Conservation (phyloP, 2,888 invertebrate genomes). For the Syrphus vitripennis region DNA sequence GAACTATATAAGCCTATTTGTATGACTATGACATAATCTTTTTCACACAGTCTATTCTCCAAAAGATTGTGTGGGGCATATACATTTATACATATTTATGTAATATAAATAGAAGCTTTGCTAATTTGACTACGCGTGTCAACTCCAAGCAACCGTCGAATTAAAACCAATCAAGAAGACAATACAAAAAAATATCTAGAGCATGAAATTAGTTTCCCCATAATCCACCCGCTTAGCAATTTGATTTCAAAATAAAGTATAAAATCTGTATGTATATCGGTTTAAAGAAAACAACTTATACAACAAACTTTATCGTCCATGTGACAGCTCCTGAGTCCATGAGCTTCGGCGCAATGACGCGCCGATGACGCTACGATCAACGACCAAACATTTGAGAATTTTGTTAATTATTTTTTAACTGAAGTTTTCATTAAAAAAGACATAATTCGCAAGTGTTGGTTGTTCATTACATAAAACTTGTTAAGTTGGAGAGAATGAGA, state of each 20-base stretch:
- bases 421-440: too few relatives aligned
- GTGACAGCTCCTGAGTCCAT: not conserved
- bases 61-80: too few relatives aligned
- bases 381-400: too few relatives aligned
- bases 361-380: not conserved
- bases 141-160: not conserved
- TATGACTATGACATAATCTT: not conserved
- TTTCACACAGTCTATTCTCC: not conserved
- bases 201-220: slow-evolving; percentile 35
- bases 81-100: too few relatives aligned
- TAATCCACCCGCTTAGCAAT: not conserved
- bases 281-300: not conserved
- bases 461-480: not conserved
- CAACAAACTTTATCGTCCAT: not conserved
- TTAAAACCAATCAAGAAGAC: slow-evolving; percentile 1
- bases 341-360: not conserved
- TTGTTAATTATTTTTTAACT: too few relatives aligned
- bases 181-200: slow-evolving; percentile 37
- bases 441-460: not conserved
- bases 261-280: not conserved
- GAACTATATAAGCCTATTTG: not conserved
- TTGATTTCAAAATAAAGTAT: slow-evolving; percentile 7
- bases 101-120: not conserved
- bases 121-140: slow-evolving; percentile 31
- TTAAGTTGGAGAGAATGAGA: not conserved